Conservation (phyloP, 2,888 invertebrate genomes). For the Buathra laborator region DNA sequence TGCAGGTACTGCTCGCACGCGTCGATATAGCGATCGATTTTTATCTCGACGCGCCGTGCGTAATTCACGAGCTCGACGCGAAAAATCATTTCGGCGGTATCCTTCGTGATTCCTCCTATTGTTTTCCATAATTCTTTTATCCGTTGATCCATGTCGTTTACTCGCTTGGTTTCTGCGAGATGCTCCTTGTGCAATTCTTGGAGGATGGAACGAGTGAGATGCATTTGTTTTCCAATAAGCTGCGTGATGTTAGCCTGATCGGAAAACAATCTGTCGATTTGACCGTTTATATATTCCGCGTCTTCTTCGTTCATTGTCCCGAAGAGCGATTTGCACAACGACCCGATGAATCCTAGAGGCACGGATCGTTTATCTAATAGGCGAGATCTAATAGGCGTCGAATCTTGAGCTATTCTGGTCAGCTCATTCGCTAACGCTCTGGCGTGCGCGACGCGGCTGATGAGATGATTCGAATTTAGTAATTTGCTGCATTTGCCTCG, state of each 20-base stretch:
- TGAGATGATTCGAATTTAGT: background rate
- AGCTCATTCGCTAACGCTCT: no score
- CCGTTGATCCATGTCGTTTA: background rate
- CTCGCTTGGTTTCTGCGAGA: background rate
- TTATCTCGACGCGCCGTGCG: no score
- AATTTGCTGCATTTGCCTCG: background rate
- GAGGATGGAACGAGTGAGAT: background rate
- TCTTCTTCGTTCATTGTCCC: conserved; percentile 35
- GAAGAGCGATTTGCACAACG: conserved; percentile 36
- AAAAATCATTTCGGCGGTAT: background rate
- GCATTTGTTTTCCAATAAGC: conserved; percentile 16
- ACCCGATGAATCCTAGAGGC: conserved; percentile 26
- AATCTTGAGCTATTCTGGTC: no score
- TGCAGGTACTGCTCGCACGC: background rate
- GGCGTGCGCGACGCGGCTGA: background rate
- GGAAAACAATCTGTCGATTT: conserved; percentile 32
- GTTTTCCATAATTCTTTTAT: background rate
- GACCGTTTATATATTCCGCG: background rate
- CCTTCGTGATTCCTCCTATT: background rate
- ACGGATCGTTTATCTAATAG: conserved; percentile 26
- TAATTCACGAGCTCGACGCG: conserved; percentile 10
- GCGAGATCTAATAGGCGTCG: no score
- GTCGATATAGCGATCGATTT: background rate
- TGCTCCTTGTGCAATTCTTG: conserved; percentile 36
- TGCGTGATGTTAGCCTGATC: conserved; percentile 33